Evolutionary conservation across 2,113 vertebrate genomes (phyloP), one percentile per base, ranked within the genome.

Genomic region (Entelurus aequoreus): DNA sequence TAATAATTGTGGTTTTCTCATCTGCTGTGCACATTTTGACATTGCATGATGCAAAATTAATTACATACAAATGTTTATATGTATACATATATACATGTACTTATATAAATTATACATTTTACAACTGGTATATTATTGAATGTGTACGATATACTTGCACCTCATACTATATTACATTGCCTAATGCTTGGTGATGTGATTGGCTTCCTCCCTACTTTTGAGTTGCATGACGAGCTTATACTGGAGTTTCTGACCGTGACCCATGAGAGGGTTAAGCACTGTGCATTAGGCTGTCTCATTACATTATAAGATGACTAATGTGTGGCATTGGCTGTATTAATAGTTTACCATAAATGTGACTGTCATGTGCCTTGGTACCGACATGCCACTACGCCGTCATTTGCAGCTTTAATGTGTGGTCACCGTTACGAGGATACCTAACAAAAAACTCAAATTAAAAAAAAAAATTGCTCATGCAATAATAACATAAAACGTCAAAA

Each of bases 241-340:
- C 59, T 46, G 15, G 35, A 14, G 42, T 42, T 14, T 48, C 38
- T 66, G 68, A 63, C 71, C 67, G 76, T 83, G 71, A 66, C 71
- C 69, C 62, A 50, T 60, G 68, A 60, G 8, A 63, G 77, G 74
- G 76, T 80, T 70, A 79, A 76, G 65, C 49, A 40, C 69, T 15
- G n/a, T 58, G 53, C 66, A 61, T 72, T 79, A 73, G 56, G 54
- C 40, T 10, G 42, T 69, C 66, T 81, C 76, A 86, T 82, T 75
- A 74, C 67, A 80, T 77, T 81, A 76, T 16, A n/a, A 38, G 65
- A 66, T 83, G 80, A 83, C 65, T 74, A 71, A 81, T 81, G 69
- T 10, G 69, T 75, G 67, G 71, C 77, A 68, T 53, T 53, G 61
- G 28, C 66, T 57, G 60, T 69, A 49, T 42, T 49, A 46, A 12